Conservation (phyloP, 37 sponge, comb jelly and placozoan species). For the Geodia barretti region DNA sequence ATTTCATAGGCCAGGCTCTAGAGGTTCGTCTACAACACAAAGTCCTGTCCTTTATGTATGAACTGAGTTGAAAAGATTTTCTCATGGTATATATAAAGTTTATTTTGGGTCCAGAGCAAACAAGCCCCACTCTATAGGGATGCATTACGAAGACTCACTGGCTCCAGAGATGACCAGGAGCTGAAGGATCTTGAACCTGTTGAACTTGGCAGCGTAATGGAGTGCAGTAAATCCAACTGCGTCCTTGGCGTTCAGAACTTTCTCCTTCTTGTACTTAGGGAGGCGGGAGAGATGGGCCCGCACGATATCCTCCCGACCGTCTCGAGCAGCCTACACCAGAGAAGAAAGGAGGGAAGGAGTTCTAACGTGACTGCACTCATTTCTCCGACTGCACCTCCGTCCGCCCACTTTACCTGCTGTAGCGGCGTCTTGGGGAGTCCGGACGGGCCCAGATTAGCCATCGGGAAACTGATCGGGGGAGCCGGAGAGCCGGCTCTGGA, state of each 20-base stretch:
- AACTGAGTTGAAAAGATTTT: too few species aligned
- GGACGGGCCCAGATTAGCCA: neutral
- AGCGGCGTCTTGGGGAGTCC: neutral
- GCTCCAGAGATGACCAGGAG: slow-evolving; percentile 42
- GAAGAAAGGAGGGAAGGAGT: too few species aligned
- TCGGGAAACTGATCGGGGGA: neutral
- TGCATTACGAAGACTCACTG: slow-evolving; percentile 38
- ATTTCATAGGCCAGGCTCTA: too few species aligned
- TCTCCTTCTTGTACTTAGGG: slow-evolving; percentile 1
- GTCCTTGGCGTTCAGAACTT: slow-evolving; percentile 41
- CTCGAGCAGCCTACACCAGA: slow-evolving; percentile 74
- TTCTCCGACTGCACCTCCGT: too few species aligned
- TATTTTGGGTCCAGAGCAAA: too few species aligned
- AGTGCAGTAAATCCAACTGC: slow-evolving; percentile 63
- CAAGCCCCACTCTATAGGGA: too few species aligned
- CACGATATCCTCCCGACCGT: slow-evolving; percentile 73
- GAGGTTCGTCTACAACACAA: too few species aligned
- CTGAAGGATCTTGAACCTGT: slow-evolving; percentile 61
- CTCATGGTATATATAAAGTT: too few species aligned
- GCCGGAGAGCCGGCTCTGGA: neutral
- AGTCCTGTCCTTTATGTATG: too few species aligned
- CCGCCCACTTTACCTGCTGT: neutral
- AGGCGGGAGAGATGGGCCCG: slow-evolving; percentile 24
- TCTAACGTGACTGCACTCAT: too few species aligned
- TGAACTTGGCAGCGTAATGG: slow-evolving; percentile 91